phyloP scores from a whole-genome alignment of 2,888 invertebrate species.

The Hydraecia micacea region DNA sequence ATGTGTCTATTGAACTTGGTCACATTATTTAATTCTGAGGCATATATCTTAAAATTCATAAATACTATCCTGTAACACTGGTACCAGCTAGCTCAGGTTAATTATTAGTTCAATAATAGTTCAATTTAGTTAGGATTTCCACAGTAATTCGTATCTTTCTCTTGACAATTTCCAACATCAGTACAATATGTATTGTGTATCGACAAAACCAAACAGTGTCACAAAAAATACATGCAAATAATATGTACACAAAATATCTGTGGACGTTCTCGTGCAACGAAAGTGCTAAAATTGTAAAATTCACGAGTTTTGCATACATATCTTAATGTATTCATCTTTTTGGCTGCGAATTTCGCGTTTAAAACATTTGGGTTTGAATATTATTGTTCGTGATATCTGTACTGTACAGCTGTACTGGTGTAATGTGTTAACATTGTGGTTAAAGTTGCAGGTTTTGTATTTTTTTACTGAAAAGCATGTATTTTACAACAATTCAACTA shows the following conservation, averaged over 20 bases:
- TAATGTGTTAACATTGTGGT: background rate
- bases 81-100: no score
- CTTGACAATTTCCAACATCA: constrained; percentile 6
- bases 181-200: background rate
- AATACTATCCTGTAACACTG: no score
- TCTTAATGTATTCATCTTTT: constrained; percentile 58
- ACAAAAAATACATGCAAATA: constrained; percentile 35
- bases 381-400: constrained; percentile 19
- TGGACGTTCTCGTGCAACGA: constrained; percentile 16
- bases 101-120: no score
- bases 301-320: constrained; percentile 50
- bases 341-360: constrained; percentile 25
- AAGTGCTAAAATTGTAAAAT: constrained; percentile 56
- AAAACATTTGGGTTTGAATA: constrained; percentile 19
- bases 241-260: constrained; percentile 39
- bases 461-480: background rate
- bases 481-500: no score
- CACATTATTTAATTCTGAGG: no score
- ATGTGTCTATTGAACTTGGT: no score
- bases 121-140: background rate
- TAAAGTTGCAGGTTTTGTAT: background rate
- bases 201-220: constrained; percentile 23
- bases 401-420: constrained; percentile 11
- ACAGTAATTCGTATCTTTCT: background rate
- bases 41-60: no score